A percentile compares a stretch with the other conserved stretches of the same genome.
phyloP scores from a whole-genome alignment of 1,140 invertebrate species.

The Eupristina koningsbergeri region DNA sequence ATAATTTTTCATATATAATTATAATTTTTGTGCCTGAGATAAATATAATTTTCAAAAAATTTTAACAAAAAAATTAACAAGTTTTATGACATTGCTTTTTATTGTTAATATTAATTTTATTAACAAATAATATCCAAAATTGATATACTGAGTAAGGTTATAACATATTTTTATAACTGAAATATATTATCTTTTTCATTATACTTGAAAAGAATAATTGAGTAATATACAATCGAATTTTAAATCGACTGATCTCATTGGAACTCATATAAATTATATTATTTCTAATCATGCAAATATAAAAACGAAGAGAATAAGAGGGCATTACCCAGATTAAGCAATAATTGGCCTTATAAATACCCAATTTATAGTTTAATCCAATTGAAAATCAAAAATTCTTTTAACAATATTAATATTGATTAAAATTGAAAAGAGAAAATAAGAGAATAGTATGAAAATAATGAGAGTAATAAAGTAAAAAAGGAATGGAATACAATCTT shows the following conservation, averaged over 20 bases:
- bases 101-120: too few species aligned
- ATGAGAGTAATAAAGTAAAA: too few species aligned
- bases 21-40: too few species aligned
- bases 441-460: too few species aligned
- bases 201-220: neutral
- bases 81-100: neutral
- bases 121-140: neutral
- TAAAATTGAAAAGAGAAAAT: neutral
- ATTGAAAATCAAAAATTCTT: neutral
- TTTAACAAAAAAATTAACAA: too few species aligned
- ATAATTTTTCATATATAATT: neutral
- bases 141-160: neutral
- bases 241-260: constrained; percentile 16
- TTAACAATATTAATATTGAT: neutral
- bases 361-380: neutral
- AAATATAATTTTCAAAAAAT: too few species aligned
- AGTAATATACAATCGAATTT: neutral
- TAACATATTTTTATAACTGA: neutral
- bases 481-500: too few species aligned
- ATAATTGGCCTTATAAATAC: constrained; percentile 11
- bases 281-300: neutral
- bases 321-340: constrained; percentile 10
- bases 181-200: neutral
- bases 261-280: constrained; percentile 21
- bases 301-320: constrained; percentile 46